phyloP scores from a whole-genome alignment of 2,888 invertebrate species.

The Dusona sp. region DNA sequence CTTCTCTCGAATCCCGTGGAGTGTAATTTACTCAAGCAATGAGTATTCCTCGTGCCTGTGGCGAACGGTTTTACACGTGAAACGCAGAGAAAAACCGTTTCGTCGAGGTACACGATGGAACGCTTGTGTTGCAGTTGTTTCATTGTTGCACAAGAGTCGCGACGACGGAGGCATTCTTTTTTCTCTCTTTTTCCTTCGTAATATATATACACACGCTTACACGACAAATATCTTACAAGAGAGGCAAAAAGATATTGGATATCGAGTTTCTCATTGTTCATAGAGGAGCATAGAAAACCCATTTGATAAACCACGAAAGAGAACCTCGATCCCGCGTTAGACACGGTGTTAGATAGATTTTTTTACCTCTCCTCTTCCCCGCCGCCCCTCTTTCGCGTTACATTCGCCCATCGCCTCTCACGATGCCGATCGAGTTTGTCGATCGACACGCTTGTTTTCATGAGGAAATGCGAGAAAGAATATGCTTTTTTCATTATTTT shows the following conservation, averaged over 20 bases:
- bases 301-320: slow-evolving; percentile 62
- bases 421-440: slow-evolving; percentile 30
- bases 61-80: slow-evolving; percentile 53
- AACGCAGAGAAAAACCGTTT: slow-evolving; percentile 52
- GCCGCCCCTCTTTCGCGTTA: not conserved
- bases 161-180: slow-evolving; percentile 12
- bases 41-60: slow-evolving; percentile 45
- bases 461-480: slow-evolving; percentile 12
- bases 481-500: not conserved
- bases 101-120: slow-evolving; percentile 42
- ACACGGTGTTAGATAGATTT: slow-evolving; percentile 65
- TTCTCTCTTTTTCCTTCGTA: not conserved
- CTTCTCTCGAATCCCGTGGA: not conserved
- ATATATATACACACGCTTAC: slow-evolving; percentile 15
- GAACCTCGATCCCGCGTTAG: slow-evolving; percentile 65
- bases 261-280: slow-evolving; percentile 61
- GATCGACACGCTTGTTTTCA: slow-evolving; percentile 61
- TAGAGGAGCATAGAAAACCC: slow-evolving; percentile 40
- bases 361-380: too few species aligned
- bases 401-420: slow-evolving; percentile 19
- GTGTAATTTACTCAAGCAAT: slow-evolving; percentile 43
- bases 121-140: slow-evolving; percentile 55
- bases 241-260: slow-evolving; percentile 67
- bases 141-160: slow-evolving; percentile 57
- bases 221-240: slow-evolving; percentile 22